These are phyloP conservation scores for Lophotis ruficrista DNA, from an alignment of 2,113 vertebrate species.

Conservation along the genomic window DNA sequence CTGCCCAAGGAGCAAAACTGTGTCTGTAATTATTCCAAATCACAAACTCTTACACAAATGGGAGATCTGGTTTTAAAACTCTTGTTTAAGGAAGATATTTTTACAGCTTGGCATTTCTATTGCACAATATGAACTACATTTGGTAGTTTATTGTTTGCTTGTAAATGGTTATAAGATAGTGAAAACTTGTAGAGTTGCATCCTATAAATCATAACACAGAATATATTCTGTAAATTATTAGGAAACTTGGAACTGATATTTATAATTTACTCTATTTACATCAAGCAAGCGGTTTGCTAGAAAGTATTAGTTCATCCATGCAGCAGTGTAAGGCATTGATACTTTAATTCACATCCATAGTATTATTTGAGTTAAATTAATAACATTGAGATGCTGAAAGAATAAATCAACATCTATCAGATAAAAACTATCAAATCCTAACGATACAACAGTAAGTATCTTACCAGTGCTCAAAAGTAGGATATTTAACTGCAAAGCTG, in stretches of 20 bases:
- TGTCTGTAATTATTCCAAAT: not conserved
- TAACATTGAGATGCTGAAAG: not conserved
- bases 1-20: not conserved
- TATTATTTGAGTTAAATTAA: not conserved
- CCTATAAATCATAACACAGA: not conserved
- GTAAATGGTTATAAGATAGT: not conserved
- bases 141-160: not conserved
- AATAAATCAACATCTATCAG: not conserved
- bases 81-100: not conserved
- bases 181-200: not conserved
- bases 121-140: not conserved
- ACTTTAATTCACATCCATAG: not conserved
- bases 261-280: not conserved
- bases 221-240: not conserved
- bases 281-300: not conserved
- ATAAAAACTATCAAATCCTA: not conserved
- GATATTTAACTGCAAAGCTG: not conserved
- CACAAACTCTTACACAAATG: not conserved
- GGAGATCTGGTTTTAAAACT: not conserved
- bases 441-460: not conserved
- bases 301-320: not conserved
- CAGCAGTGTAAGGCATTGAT: not conserved
- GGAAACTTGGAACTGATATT: not conserved
- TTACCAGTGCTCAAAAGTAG: not conserved
- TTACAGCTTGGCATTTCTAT: not conserved